Conservation (phyloP, 2,113 vertebrate species). For the Nothoprocta perdicaria region DNA sequence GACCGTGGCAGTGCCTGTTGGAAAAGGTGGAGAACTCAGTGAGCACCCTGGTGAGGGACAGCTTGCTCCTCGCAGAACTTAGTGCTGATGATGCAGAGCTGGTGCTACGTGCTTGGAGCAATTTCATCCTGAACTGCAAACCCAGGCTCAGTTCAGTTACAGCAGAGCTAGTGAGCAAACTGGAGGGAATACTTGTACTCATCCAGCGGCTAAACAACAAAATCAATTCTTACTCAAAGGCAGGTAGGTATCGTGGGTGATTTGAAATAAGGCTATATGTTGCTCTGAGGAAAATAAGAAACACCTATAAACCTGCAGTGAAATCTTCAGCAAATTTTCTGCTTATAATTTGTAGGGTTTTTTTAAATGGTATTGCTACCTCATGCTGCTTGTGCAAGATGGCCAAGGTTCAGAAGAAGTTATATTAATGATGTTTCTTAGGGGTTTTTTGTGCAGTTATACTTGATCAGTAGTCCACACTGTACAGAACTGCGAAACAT, state of each 20-base stretch:
- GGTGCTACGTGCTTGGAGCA: constrained; percentile 91
- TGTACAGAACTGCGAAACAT: background rate
- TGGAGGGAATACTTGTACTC: constrained; percentile 90
- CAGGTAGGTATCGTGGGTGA: constrained; percentile 60
- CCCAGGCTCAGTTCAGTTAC: constrained; percentile 73
- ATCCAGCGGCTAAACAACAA: constrained; percentile 93
- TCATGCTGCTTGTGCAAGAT: background rate
- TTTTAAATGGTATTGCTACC: background rate
- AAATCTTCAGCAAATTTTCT: background rate
- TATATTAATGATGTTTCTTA: background rate
- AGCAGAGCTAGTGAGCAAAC: constrained; percentile 87
- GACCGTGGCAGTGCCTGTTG: constrained; percentile 91
- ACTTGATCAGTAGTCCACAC: background rate
- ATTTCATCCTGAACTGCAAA: constrained; percentile 86
- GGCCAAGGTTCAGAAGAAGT: background rate
- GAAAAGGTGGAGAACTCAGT: constrained; percentile 86
- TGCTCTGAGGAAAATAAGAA: background rate
- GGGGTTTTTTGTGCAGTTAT: background rate
- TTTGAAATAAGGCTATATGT: background rate
- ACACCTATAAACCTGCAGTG: background rate
- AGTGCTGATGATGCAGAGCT: constrained; percentile 90
- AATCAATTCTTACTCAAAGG: constrained; percentile 87
- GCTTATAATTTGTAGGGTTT: background rate
- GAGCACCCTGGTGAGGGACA: constrained; percentile 84
- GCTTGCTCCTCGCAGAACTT: constrained; percentile 85